Percentiles rank a stretch among this genome's conserved stretches.
Conservation (phyloP, 2,797 vertebrate genomes). For the Arrhamphus sclerolepis region DNA sequence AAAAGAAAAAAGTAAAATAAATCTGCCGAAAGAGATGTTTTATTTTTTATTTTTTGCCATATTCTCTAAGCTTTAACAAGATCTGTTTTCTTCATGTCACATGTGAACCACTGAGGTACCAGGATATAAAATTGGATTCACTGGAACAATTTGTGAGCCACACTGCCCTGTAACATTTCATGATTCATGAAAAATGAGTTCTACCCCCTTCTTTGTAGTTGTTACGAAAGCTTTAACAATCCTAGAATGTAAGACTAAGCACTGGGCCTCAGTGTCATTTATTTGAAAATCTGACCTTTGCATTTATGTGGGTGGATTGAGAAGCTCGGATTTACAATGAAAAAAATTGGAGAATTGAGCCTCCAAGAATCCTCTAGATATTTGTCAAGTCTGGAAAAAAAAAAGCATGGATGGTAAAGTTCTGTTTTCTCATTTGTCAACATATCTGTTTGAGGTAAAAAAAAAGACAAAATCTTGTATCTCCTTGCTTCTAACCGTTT, state of each 20-base stretch:
- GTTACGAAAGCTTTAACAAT: constrained; percentile 1
- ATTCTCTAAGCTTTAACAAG: not conserved
- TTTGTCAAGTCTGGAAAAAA: not conserved
- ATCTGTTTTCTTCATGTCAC: not conserved
- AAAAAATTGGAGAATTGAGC: not conserved
- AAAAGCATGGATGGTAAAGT: too few relatives aligned
- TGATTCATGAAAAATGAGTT: not conserved
- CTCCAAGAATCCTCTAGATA: not conserved
- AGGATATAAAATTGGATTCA: not conserved
- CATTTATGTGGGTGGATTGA: constrained; percentile 1
- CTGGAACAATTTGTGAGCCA: not conserved
- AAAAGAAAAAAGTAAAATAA: too few relatives aligned
- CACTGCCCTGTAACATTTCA: not conserved
- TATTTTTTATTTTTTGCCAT: too few relatives aligned
- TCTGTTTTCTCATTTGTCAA: too few relatives aligned
- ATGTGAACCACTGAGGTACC: not conserved
- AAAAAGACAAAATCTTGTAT: too few relatives aligned
- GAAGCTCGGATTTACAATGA: constrained; percentile 1
- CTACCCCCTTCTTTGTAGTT: not conserved
- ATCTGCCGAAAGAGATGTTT: too few relatives aligned
- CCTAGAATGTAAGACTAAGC: constrained; percentile 1
- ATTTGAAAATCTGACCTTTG: constrained; percentile 1
- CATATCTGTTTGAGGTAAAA: too few relatives aligned
- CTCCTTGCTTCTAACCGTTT: too few relatives aligned
- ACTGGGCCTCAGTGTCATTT: not conserved